Conservation (phyloP, 35 echinoderm and acorn worm species). For the Apostichopus japonicus region DNA sequence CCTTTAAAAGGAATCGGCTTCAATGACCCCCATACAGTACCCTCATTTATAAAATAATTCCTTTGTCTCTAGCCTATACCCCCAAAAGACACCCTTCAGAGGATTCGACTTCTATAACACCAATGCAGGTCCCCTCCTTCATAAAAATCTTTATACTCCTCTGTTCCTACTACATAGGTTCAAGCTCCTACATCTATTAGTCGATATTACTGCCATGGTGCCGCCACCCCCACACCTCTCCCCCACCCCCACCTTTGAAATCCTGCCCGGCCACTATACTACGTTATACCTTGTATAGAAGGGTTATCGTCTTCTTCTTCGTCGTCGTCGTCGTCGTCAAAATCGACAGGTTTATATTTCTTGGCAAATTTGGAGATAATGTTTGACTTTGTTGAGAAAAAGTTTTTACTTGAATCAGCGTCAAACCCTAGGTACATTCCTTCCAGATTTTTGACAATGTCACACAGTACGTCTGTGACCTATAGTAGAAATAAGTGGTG, state of each 20-base stretch:
- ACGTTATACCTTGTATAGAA: background rate
- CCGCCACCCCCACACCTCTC: no score
- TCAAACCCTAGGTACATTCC: background rate
- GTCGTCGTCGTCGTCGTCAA: background rate
- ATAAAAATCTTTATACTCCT: no score
- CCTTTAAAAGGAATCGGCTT: no score
- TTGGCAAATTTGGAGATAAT: background rate
- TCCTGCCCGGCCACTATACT: background rate
- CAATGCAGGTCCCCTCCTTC: no score
- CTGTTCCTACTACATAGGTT: no score
- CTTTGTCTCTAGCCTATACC: no score
- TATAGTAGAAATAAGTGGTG: background rate
- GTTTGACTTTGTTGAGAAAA: background rate
- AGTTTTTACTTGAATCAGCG: background rate
- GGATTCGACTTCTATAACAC: no score
- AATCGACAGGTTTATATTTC: background rate
- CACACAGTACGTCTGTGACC: background rate
- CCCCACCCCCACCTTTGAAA: background rate
- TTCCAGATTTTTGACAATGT: slow-evolving; percentile 17
- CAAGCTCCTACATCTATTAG: no score
- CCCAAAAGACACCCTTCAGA: no score
- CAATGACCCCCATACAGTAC: no score
- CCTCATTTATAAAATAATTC: no score
- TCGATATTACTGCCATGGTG: no score
- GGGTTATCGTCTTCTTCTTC: background rate